These are phyloP conservation scores for Pinna nobilis DNA, from an alignment of 1,140 invertebrate species.

Conservation along the genomic window DNA sequence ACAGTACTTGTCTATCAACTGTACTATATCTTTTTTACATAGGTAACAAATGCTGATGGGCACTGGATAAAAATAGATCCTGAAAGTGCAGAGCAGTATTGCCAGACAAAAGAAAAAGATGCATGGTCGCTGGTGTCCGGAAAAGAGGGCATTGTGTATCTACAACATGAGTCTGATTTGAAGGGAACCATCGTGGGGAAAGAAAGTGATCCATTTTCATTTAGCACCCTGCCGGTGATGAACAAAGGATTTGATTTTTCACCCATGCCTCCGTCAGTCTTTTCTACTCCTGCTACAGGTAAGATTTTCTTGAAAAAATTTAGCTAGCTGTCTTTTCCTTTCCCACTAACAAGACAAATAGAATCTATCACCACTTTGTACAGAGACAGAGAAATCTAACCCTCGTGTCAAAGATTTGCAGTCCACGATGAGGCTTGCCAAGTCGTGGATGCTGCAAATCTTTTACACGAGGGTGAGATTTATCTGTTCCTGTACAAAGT, in stretches of 20 bases:
- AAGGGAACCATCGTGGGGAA: slow-evolving; percentile 16
- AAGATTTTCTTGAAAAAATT: neutral
- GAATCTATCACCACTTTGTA: no score
- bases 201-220: slow-evolving; percentile 66
- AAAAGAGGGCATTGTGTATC: slow-evolving; percentile 82
- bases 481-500: no score
- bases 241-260: slow-evolving; percentile 79
- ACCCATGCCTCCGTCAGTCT: slow-evolving; percentile 24
- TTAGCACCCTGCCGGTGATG: slow-evolving; percentile 53
- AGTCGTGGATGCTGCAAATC: no score
- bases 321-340: neutral
- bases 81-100: slow-evolving; percentile 82
- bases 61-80: slow-evolving; percentile 93
- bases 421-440: no score
- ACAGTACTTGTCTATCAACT: neutral
- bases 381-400: no score
- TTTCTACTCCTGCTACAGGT: slow-evolving; percentile 40
- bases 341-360: neutral
- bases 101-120: slow-evolving; percentile 81
- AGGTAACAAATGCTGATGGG: slow-evolving; percentile 96
- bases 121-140: slow-evolving; percentile 86
- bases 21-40: slow-evolving; percentile 20
- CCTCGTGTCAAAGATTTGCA: no score
- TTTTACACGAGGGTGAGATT: no score
- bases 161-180: slow-evolving; percentile 77